These are phyloP conservation scores for Oedothorax gibbosus DNA, from an alignment of 1,140 invertebrate genomes.

Conservation along the genomic window DNA sequence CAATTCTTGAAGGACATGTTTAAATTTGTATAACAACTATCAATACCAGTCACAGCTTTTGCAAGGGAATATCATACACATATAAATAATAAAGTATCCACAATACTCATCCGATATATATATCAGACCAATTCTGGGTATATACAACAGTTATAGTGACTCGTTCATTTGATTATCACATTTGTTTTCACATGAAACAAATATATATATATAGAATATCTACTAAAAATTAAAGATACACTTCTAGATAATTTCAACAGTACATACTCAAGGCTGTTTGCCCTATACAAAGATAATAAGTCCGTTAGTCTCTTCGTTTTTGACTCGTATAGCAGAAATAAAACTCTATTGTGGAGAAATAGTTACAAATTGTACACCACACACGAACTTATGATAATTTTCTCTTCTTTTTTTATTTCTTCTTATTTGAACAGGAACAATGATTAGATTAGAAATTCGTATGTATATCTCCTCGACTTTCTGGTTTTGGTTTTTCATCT, in stretches of 20 bases:
- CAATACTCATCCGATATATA: no score
- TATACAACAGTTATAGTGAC: constrained; percentile 34
- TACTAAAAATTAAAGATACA: constrained; percentile 31
- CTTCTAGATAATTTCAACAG: constrained; percentile 30
- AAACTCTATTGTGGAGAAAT: constrained; percentile 22
- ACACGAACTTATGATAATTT: not conserved
- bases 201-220: not conserved
- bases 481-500: no score
- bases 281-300: not conserved
- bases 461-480: no score
- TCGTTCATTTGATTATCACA: constrained; percentile 42
- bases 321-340: constrained; percentile 30
- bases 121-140: not conserved
- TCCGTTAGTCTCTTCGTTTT: not conserved
- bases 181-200: constrained; percentile 39
- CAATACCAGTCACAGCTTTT: no score
- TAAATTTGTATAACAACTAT: no score
- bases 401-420: constrained; percentile 19
- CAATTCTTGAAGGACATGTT: no score
- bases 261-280: constrained; percentile 3
- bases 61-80: no score
- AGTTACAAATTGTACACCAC: constrained; percentile 44
- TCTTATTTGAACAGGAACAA: constrained; percentile 17
- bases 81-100: no score
- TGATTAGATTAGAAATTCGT: not conserved